Conservation (phyloP, 2,888 invertebrate species). For the Coelinius sp. region DNA sequence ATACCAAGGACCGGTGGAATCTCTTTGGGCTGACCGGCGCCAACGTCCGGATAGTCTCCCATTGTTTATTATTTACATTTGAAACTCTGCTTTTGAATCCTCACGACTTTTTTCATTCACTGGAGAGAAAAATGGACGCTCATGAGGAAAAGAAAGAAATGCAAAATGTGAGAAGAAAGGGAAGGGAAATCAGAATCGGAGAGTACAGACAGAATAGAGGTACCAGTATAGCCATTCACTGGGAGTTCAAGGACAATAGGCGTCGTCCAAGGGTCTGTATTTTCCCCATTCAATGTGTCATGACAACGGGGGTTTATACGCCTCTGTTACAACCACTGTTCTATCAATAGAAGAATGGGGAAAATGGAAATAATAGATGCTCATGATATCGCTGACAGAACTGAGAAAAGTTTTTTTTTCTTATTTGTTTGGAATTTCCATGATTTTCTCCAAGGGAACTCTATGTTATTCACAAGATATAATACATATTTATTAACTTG, state of each 20-base stretch:
- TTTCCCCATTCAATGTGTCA: not conserved
- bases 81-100: not conserved
- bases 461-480: no score
- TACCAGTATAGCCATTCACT: conserved; percentile 1
- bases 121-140: conserved; percentile 20
- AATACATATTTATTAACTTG: no score
- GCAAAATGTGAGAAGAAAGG: conserved; percentile 16
- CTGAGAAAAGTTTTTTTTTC: not conserved
- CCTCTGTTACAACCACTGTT: not conserved
- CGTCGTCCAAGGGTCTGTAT: not conserved
- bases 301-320: not conserved
- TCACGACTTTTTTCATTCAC: not conserved
- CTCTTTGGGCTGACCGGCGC: conserved; percentile 7
- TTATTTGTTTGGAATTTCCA: no score
- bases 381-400: not conserved
- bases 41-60: not conserved
- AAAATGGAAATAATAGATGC: not conserved
- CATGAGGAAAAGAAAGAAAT: not conserved
- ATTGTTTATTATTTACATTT: not conserved
- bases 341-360: not conserved
- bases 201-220: not conserved
- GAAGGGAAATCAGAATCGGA: conserved; percentile 4
- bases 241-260: conserved; percentile 15
- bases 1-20: not conserved
- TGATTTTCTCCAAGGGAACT: no score